Conservation (phyloP, 1,140 invertebrate species). For the Drosophila mojavensis region DNA sequence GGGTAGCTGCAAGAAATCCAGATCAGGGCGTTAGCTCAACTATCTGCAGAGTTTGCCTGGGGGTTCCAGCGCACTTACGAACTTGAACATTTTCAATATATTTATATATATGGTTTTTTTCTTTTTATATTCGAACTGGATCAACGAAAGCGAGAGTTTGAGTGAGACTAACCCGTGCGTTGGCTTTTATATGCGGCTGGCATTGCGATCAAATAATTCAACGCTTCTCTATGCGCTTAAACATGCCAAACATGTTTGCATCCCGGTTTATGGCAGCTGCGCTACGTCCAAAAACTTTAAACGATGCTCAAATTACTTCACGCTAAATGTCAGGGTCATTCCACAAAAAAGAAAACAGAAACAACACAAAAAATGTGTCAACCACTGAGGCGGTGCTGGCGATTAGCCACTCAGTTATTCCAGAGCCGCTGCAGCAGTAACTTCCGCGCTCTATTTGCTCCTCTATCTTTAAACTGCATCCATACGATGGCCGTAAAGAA, state of each 20-base stretch:
- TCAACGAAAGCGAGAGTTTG: constrained; percentile 73
- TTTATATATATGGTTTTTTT: neutral
- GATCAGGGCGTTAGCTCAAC: neutral
- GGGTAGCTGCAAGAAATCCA: constrained; percentile 50
- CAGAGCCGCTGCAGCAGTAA: constrained; percentile 13
- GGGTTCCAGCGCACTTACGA: constrained; percentile 61
- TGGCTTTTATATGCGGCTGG: constrained; percentile 66
- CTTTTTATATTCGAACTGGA: constrained; percentile 22
- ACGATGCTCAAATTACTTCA: constrained; percentile 33
- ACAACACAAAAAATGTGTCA: constrained; percentile 54
- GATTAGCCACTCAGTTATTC: constrained; percentile 28
- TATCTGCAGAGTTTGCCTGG: too few species aligned
- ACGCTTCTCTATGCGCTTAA: constrained; percentile 53
- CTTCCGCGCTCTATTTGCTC: constrained; percentile 23
- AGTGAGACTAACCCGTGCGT: constrained; percentile 49
- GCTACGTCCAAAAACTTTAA: constrained; percentile 59
- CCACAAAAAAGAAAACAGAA: neutral
- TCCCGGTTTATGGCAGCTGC: constrained; percentile 69
- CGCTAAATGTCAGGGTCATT: constrained; percentile 67
- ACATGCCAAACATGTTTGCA: constrained; percentile 83
- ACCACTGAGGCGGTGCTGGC: constrained; percentile 15
- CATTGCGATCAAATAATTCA: constrained; percentile 30
- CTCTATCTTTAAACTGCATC: neutral
- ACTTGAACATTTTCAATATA: constrained; percentile 58
- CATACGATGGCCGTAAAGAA: too few species aligned